Conservation (phyloP, 2,797 vertebrate species). For the Rhinogobio ventralis region DNA sequence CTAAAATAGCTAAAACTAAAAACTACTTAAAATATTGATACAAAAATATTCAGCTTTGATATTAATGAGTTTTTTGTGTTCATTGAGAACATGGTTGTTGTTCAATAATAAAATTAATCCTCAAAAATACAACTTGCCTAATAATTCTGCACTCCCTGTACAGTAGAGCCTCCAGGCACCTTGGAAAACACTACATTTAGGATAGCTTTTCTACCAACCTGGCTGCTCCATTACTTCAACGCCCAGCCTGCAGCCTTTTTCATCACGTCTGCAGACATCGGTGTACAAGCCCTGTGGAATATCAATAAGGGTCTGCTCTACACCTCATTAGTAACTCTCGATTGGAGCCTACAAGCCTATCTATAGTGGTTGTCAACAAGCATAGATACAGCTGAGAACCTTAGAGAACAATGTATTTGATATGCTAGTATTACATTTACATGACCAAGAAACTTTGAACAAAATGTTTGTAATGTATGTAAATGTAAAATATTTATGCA, state of each 20-base stretch:
- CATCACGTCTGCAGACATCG: constrained; percentile 52
- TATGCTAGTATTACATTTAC: background rate
- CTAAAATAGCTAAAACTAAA: no score
- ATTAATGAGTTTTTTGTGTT: no score
- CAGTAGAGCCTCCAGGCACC: constrained; percentile 38
- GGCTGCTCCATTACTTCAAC: constrained; percentile 33
- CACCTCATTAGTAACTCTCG: constrained; percentile 57
- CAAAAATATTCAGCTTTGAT: no score
- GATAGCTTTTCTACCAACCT: constrained; percentile 30
- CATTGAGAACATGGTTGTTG: no score
- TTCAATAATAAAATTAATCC: no score
- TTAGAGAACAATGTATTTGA: background rate
- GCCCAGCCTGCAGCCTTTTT: constrained; percentile 40
- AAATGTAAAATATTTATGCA: background rate
- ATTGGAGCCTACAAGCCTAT: constrained; percentile 48
- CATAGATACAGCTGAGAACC: constrained; percentile 36
- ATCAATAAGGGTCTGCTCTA: constrained; percentile 54
- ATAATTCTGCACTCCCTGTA: no score
- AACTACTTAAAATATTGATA: no score
- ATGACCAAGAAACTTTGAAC: background rate
- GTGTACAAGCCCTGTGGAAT: constrained; percentile 50
- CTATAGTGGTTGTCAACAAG: constrained; percentile 42
- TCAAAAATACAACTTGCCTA: no score
- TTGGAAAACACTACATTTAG: constrained; percentile 46
- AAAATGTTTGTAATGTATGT: background rate